These are phyloP conservation scores for Paragorgia papillata DNA, from an alignment of 92 coral and sea anemone genomes.

Conservation along the genomic window DNA sequence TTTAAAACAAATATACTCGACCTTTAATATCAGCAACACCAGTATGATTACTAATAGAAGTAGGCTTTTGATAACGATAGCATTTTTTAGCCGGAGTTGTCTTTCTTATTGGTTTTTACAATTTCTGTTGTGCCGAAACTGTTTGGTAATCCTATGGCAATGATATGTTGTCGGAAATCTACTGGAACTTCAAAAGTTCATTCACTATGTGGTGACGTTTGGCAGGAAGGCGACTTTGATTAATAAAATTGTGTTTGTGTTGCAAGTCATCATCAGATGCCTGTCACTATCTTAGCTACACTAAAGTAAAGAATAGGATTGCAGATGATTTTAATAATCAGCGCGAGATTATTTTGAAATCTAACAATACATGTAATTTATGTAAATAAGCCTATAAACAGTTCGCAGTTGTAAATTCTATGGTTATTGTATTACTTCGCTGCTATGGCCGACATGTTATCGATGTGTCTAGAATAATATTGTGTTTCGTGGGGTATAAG, in stretches of 20 bases:
- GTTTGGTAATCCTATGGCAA: neutral
- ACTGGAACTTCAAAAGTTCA: neutral
- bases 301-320: no score
- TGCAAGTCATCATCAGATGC: constrained; percentile 15
- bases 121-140: no score
- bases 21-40: no score
- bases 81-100: no score
- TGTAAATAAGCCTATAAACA: neutral
- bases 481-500: constrained; percentile 12
- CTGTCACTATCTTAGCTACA: constrained; percentile 1
- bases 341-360: neutral
- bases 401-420: neutral
- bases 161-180: constrained; percentile 18
- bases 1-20: no score
- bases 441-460: constrained; percentile 37
- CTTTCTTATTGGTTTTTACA: no score
- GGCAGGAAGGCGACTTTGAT: constrained; percentile 24
- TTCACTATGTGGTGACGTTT: constrained; percentile 24
- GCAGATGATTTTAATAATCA: no score
- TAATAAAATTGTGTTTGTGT: constrained; percentile 33
- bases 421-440: constrained; percentile 31
- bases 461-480: constrained; percentile 46
- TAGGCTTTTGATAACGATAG: no score
- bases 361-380: neutral
- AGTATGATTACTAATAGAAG: no score